Evolutionary conservation across 2,888 invertebrate species (phyloP), one percentile per base, ranked within the genome.

Genomic region (Aphidius colemani): DNA sequence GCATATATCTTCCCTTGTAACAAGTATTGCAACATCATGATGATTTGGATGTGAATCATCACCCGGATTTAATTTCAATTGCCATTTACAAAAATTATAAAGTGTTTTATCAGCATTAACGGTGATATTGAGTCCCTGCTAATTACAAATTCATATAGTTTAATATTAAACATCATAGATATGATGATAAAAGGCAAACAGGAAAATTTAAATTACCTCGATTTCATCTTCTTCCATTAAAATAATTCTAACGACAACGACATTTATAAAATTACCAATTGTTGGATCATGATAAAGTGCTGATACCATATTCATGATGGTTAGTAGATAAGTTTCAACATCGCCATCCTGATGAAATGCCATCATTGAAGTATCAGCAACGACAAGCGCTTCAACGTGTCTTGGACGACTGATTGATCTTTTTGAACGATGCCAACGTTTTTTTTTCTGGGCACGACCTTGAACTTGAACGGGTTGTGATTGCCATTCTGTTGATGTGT

Each of bases 251-350:
- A 95, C 95, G 46, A 96, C 90, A n/a, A 93, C 92, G 66, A 96
- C 89, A 82, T 94, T 93, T 74, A 96, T 91, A 78, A 92, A 91
- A 83, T 95, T 95, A 58, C 95, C 95, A 72, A 96, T 93, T 60
- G 91, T 92, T 6, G 94, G 93, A 75, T 94, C 93, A 84, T 90
- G 90, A 82, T 92, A 94, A n/a, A 94, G 83, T 3, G 90, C 88
- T 7, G 92, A 92, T 66, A 86, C 95, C 93, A 95, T 95, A 81
- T 95, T 96, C 94, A 95, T 94, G 70, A 96, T 91, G 59, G 95
- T 95, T 60, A 96, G 86, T 41, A 96, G 87, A 83, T 96, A 95
- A 7, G 90, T 92, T 79, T 93, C 91, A 70, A 94, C 87, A 77
- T 92, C 92, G 73, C 90, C 89, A 74, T 91, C 88, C 72, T 88